Evolutionary conservation across 2,888 invertebrate genomes (phyloP), one percentile per base, ranked within the genome.

Genomic region (Tipula confusa): DNA sequence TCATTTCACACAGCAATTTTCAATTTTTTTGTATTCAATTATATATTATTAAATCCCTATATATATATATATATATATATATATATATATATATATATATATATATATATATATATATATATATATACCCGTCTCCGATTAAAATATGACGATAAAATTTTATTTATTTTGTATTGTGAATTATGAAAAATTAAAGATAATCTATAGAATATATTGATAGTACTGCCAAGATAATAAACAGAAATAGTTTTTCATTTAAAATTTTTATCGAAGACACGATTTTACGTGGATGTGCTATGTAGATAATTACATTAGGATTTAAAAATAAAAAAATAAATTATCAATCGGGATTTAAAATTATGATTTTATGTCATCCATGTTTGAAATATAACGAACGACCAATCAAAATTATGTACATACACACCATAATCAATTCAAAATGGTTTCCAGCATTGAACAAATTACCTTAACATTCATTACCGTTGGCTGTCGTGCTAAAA

Each of bases 371-470:
- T 64, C 24, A 9, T 18, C 24, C 24, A n/a, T 64, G 64, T 24
- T 33, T 33, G 4, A 9, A 0, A 64, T 64, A 64, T 24, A n/a
- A 9, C 9, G 9, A 24, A 2, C 24, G 64, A 24, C 64, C 64
- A 64, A 64, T 64, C 64, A 64, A 24, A 64, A 64, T 1, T 9
- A 64, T 11, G 64, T 64, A 24, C 11, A 9, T 64, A 36, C 11
- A 64, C 24, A 64, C 64, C 64, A 64, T 64, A 64, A 64, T 64
- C 64, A 64, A 64, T 64, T 64, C 64, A 64, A 64, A 64, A 64
- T 64, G 64, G 64, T 64, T 64, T 64, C 64, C 64, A 64, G 64
- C 64, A 64, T 64, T 64, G 64, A 64, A 64, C 64, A 64, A 64
- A 64, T 64, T 64, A 64, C 13, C 24, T 64, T 64, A 64, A 64